Percentiles rank a stretch among this genome's conserved stretches.
Conservation (phyloP, 2,113 vertebrate species). For the Puntigrus tetrazona region DNA sequence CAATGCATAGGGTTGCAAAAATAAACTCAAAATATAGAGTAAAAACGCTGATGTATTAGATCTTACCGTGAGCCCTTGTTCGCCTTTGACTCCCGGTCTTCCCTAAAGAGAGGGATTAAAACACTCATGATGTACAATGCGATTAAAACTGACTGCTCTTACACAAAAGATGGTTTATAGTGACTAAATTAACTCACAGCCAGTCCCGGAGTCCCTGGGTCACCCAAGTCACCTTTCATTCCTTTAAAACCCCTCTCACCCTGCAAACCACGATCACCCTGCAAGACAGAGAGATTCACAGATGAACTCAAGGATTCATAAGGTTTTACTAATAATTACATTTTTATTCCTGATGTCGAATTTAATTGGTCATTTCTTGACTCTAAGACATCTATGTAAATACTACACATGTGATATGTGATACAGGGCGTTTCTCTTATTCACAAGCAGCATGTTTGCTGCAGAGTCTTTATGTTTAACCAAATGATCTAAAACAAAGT, state of each 20-base stretch:
- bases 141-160: not conserved
- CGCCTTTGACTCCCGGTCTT: constrained; percentile 81
- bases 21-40: not conserved
- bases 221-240: constrained; percentile 81
- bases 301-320: not conserved
- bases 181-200: constrained; percentile 71
- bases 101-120: constrained; percentile 68
- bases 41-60: constrained; percentile 3
- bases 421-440: not conserved
- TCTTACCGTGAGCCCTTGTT: constrained; percentile 84
- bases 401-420: not conserved
- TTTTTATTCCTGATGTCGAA: no score
- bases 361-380: not conserved
- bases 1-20: not conserved
- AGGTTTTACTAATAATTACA: no score
- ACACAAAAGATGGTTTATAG: not conserved
- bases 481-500: constrained; percentile 9
- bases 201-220: constrained; percentile 79
- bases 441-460: not conserved
- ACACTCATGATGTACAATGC: not conserved
- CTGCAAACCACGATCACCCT: constrained; percentile 82
- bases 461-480: not conserved
- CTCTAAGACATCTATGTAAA: not conserved
- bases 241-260: constrained; percentile 87
- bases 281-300: constrained; percentile 19